Evolutionary conservation across 2,113 vertebrate species (phyloP).

Genomic region (Talpa occidentalis): DNA sequence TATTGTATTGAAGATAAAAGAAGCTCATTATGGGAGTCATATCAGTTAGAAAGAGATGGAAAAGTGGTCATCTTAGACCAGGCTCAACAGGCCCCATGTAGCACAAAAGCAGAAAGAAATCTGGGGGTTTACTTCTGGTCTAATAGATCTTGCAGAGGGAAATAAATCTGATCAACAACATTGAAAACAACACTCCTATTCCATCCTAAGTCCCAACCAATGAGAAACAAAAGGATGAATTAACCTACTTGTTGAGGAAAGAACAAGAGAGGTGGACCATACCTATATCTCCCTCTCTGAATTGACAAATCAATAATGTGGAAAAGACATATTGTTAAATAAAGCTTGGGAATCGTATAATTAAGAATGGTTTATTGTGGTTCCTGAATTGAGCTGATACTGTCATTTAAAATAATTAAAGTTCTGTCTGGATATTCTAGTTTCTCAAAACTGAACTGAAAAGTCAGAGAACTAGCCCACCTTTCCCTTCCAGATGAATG

Average conservation of each 20-base stretch:
- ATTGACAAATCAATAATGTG: background rate
- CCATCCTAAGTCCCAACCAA: background rate
- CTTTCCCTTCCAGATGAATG: background rate
- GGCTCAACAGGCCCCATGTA: background rate
- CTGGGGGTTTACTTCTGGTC: background rate
- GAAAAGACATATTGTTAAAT: background rate
- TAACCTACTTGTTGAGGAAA: background rate
- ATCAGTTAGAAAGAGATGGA: background rate
- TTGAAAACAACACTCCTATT: background rate
- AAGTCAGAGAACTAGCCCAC: background rate
- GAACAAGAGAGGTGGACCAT: background rate
- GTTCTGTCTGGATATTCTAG: background rate
- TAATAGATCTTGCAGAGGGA: background rate
- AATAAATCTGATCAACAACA: background rate
- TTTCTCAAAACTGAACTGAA: background rate
- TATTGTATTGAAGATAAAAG: background rate
- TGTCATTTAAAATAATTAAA: background rate
- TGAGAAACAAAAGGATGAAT: background rate
- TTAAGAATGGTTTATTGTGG: background rate
- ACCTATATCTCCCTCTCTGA: background rate
- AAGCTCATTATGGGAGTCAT: background rate
- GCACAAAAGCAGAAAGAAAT: background rate
- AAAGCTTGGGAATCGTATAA: background rate
- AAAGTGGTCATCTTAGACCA: background rate
- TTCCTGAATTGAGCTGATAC: background rate